Evolutionary conservation across 2,888 invertebrate genomes (phyloP).

Genomic region (Amphipyra tragopoginis): DNA sequence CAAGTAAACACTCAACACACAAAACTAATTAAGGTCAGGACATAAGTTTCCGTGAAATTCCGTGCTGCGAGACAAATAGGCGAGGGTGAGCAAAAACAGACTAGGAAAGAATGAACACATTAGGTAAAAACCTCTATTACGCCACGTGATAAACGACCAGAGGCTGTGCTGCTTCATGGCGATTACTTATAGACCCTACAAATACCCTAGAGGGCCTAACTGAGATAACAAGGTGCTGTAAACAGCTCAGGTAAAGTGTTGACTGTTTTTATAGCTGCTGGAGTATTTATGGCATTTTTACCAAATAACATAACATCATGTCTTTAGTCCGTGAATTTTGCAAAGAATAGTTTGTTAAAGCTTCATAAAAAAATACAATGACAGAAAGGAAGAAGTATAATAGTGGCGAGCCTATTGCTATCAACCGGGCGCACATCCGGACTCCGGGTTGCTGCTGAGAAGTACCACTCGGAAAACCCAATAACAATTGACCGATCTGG

Average conservation of each 20-base stretch:
- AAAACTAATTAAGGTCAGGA: constrained; percentile 63
- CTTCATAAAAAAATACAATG: too few relatives aligned
- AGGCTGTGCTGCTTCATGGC: constrained; percentile 68
- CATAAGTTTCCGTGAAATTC: constrained; percentile 47
- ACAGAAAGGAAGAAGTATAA: too few relatives aligned
- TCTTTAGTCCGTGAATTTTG: too few relatives aligned
- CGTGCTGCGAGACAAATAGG: constrained; percentile 63
- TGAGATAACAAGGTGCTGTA: constrained; percentile 43
- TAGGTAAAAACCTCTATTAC: constrained; percentile 77
- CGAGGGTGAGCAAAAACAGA: constrained; percentile 64
- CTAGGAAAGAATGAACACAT: constrained; percentile 71
- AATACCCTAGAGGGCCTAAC: constrained; percentile 58
- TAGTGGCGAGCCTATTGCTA: too few relatives aligned
- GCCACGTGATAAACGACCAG: constrained; percentile 73
- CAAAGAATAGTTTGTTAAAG: too few relatives aligned
- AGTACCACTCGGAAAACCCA: too few relatives aligned
- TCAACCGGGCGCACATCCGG: too few relatives aligned
- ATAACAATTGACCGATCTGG: too few relatives aligned
- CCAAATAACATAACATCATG: too few relatives aligned
- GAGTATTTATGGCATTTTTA: constrained; percentile 43
- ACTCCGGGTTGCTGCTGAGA: too few relatives aligned
- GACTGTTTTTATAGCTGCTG: constrained; percentile 47
- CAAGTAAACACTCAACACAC: constrained; percentile 32
- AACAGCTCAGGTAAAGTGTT: constrained; percentile 52
- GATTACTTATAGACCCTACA: constrained; percentile 67